Conservation (phyloP, 2,797 vertebrate genomes). For the Pyrocephalus nanus region DNA sequence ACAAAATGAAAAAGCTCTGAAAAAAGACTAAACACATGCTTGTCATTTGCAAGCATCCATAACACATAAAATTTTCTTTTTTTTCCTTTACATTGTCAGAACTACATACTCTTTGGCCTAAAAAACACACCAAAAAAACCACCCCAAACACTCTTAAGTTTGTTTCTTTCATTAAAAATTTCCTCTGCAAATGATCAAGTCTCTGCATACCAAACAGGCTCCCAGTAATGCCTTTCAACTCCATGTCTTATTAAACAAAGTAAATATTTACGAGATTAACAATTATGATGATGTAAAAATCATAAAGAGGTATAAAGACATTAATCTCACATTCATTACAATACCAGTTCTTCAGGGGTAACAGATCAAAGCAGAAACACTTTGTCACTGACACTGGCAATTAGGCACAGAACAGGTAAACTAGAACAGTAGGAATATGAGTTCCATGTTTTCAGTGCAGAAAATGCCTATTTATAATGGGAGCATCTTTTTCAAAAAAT, state of each 20-base stretch:
- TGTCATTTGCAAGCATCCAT: background rate
- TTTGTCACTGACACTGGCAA: background rate
- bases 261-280: background rate
- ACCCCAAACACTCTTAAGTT: background rate
- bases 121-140: background rate
- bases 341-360: background rate
- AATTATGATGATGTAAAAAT: background rate
- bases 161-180: background rate
- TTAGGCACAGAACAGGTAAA: background rate
- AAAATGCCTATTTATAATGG: background rate
- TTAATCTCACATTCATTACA: background rate
- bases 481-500: background rate
- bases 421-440: fast-evolving
- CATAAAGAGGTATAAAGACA: background rate
- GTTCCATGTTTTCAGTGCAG: background rate
- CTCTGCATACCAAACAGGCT: background rate
- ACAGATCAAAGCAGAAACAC: background rate
- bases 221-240: background rate
- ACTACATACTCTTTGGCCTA: background rate
- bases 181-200: background rate
- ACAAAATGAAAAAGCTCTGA: constrained; percentile 12
- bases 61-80: background rate
- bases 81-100: background rate
- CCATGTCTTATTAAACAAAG: background rate
- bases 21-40: background rate